Evolutionary conservation across 2,797 vertebrate genomes (phyloP).

Genomic region (Melanogrammus aeglefinus): DNA sequence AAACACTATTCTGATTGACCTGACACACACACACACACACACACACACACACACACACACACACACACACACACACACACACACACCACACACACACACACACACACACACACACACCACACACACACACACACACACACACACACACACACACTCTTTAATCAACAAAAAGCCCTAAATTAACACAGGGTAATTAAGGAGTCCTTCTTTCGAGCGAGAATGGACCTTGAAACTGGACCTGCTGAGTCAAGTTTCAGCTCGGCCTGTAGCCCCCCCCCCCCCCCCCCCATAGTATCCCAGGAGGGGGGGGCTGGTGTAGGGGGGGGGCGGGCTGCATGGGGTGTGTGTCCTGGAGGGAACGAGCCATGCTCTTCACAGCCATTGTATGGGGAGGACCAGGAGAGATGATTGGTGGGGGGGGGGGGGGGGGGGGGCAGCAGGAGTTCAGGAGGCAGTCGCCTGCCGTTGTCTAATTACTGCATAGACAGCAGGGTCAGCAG

Average conservation of each 20-base stretch:
- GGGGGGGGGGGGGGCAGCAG: slow-evolving; percentile 66
- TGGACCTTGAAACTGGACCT: slow-evolving; percentile 26
- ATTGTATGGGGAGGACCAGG: slow-evolving; percentile 57
- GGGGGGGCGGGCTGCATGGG: no score
- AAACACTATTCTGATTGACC: slow-evolving; percentile 55
- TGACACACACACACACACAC: slow-evolving; percentile 32
- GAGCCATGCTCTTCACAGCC: slow-evolving; percentile 66
- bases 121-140: no score
- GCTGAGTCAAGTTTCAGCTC: slow-evolving; percentile 8
- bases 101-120: no score
- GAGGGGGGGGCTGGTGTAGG: slow-evolving; percentile 3
- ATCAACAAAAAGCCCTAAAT: background rate
- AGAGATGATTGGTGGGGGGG: no score
- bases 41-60: slow-evolving; percentile 11
- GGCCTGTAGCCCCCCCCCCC: background rate
- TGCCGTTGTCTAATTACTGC: slow-evolving; percentile 82
- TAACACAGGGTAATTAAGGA: slow-evolving; percentile 28
- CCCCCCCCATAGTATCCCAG: slow-evolving; percentile 23
- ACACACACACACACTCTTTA: no score
- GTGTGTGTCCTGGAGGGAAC: slow-evolving; percentile 12
- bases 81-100: no score
- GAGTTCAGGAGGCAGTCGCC: slow-evolving; percentile 83
- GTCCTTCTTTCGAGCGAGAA: background rate
- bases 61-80: no score
- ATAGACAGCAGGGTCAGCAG: slow-evolving; percentile 81